A percentile compares a stretch with the other conserved stretches of the same genome.
Evolutionary conservation across 2,113 vertebrate genomes (phyloP).

Genomic region (Galemys pyrenaicus): DNA sequence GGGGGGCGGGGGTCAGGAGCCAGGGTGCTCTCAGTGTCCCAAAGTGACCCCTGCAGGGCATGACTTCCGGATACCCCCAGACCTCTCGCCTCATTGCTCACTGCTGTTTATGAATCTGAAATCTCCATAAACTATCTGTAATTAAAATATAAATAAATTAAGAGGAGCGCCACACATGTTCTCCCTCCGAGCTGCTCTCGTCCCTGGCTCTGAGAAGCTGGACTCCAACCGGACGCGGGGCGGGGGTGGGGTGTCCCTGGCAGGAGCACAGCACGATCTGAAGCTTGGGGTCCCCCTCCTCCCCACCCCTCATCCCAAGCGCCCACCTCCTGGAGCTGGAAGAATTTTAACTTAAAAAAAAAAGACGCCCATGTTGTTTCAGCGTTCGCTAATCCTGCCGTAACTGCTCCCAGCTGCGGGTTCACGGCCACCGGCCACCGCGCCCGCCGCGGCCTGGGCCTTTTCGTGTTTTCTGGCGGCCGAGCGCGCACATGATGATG

Average conservation of each 20-base stretch:
- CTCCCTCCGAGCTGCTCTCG: background rate
- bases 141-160: background rate
- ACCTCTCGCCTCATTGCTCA: background rate
- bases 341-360: conserved; percentile 5
- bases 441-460: background rate
- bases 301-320: background rate
- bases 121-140: background rate
- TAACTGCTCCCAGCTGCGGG: conserved; percentile 26
- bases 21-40: background rate
- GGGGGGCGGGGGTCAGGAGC: too few species aligned
- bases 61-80: rapidly evolving
- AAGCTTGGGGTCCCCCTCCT: background rate
- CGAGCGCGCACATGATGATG: background rate
- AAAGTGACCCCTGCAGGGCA: background rate
- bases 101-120: background rate
- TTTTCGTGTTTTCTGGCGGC: background rate
- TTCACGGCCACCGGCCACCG: conserved; percentile 37
- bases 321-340: background rate
- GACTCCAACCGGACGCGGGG: too few species aligned
- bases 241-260: too few species aligned
- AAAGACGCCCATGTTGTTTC: background rate
- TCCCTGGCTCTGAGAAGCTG: background rate
- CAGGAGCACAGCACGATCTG: background rate
- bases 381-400: conserved; percentile 11
- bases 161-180: background rate